Conservation (phyloP, 1,140 invertebrate species). For the Drosophila ficusphila region DNA sequence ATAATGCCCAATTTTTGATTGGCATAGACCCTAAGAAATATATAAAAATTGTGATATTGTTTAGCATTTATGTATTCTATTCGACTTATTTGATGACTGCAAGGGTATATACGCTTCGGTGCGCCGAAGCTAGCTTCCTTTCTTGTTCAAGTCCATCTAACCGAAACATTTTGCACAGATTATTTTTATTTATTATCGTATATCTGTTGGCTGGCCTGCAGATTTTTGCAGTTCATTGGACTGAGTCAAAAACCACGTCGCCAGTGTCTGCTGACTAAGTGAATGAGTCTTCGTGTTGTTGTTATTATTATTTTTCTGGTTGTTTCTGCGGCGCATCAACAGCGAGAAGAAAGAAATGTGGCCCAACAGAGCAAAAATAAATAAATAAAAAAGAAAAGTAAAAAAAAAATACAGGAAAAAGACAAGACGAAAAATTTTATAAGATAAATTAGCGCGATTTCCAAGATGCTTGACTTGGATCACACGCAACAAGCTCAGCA, state of each 20-base stretch:
- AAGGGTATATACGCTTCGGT: no score
- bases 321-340: conserved; percentile 24
- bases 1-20: no score
- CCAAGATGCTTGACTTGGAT: conserved; percentile 44
- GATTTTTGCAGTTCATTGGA: conserved; percentile 74
- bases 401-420: conserved; percentile 9
- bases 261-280: conserved; percentile 65
- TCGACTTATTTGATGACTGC: no score
- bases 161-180: conserved; percentile 15
- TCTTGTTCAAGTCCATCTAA: conserved; percentile 22
- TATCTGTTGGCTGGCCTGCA: conserved; percentile 26
- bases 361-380: conserved; percentile 4
- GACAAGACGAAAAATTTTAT: conserved; percentile 54
- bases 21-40: no score
- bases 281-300: conserved; percentile 63
- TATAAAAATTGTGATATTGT: no score
- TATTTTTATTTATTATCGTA: conserved; percentile 9
- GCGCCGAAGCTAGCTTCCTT: no score
- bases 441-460: conserved; percentile 76
- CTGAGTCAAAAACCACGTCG: conserved; percentile 47
- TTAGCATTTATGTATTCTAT: no score
- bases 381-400: conserved; percentile 26
- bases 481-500: conserved; percentile 34
- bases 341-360: conserved; percentile 33
- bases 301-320: conserved; percentile 36